Evolutionary conservation across 2,797 vertebrate genomes (phyloP).

Genomic region (Pitangus sulphuratus): DNA sequence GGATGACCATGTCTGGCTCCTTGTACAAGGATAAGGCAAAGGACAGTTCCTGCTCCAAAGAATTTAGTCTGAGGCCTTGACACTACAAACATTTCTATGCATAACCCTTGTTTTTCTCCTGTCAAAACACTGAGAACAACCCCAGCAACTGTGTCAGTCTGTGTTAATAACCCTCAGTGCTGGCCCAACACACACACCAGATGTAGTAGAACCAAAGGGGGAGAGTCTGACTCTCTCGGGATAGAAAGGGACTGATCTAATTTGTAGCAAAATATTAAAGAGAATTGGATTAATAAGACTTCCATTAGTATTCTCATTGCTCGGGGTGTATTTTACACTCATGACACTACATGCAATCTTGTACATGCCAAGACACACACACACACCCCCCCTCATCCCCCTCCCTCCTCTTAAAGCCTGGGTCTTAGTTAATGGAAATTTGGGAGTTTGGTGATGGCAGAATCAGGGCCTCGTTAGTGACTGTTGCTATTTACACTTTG

Average conservation of each 20-base stretch:
- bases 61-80: slow-evolving; percentile 15
- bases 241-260: not conserved
- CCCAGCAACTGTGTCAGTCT: not conserved
- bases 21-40: not conserved
- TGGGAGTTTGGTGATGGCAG: slow-evolving; percentile 4
- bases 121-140: not conserved
- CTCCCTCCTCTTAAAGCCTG: not conserved
- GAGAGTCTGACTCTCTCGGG: not conserved
- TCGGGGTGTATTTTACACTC: not conserved
- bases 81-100: slow-evolving; percentile 8
- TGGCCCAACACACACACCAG: not conserved
- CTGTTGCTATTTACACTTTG: slow-evolving; percentile 36
- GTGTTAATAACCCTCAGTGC: not conserved
- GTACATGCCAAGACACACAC: not conserved
- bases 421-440: slow-evolving; percentile 41
- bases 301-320: not conserved
- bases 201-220: not conserved
- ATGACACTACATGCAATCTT: not conserved
- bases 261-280: not conserved
- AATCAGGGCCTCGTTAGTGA: slow-evolving; percentile 28
- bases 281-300: not conserved
- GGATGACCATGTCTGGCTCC: not conserved
- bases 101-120: not conserved
- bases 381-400: not conserved
- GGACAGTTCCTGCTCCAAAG: not conserved